Conservation (phyloP, 2,797 vertebrate species). For the Dicrostonyx torquatus region DNA sequence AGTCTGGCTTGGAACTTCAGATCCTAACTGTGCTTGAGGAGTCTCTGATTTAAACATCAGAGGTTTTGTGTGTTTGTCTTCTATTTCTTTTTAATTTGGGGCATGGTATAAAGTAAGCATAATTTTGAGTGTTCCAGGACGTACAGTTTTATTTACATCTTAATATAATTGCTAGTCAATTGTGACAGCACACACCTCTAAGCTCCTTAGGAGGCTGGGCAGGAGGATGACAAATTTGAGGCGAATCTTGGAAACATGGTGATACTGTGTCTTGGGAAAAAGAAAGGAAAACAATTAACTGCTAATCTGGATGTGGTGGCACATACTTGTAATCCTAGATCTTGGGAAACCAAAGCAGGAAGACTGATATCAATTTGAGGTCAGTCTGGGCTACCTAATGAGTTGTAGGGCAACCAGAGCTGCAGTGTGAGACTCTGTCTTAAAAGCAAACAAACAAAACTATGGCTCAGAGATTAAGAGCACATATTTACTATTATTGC, state of each 20-base stretch:
- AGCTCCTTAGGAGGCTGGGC: not conserved
- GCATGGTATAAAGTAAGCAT: conserved; percentile 12
- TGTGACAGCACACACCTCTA: not conserved
- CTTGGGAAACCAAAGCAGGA: not conserved
- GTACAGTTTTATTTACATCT: conserved; percentile 5
- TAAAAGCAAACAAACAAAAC: not conserved
- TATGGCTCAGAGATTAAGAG: not conserved
- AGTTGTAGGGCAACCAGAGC: not conserved
- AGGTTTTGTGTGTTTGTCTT: not conserved
- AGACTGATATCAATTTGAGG: not conserved
- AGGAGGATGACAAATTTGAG: not conserved
- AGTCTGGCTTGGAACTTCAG: not conserved
- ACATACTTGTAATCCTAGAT: not conserved
- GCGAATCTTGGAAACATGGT: not conserved
- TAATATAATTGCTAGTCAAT: conserved; percentile 8
- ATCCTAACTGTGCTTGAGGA: not conserved
- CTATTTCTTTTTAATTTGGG: not conserved
- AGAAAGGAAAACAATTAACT: not conserved
- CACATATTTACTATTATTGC: not conserved
- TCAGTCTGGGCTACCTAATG: not conserved
- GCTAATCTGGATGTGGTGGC: not conserved
- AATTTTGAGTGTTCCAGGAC: conserved; percentile 16
- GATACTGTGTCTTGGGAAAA: not conserved
- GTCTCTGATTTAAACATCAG: conserved; percentile 37
- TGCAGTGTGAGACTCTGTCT: not conserved